phyloP scores from a whole-genome alignment of 2,888 invertebrate species.

The Eustalomyia histrio region DNA sequence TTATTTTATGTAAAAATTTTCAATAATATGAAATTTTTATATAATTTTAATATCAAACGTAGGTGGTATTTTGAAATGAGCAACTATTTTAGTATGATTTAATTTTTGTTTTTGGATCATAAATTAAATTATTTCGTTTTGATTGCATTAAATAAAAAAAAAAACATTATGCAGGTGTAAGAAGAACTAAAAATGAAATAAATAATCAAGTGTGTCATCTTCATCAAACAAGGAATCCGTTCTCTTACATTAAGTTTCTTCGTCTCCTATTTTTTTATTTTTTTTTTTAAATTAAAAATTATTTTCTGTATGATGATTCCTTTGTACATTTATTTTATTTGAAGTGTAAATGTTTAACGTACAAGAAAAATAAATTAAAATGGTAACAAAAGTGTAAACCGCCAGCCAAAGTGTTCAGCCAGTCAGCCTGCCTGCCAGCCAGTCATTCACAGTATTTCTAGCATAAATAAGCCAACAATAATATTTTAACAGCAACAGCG shows the following conservation, averaged over 20 bases:
- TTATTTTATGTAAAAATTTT: conserved; percentile 15
- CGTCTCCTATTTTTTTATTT: not conserved
- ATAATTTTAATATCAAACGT: not conserved
- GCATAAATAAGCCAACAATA: conserved; percentile 54
- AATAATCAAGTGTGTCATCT: not conserved
- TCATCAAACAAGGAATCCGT: not conserved
- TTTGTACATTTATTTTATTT: conserved; percentile 28
- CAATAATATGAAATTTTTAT: conserved; percentile 3
- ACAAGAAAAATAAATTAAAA: conserved; percentile 64
- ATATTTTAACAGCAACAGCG: not conserved
- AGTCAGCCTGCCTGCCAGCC: conserved; percentile 40
- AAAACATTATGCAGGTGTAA: conserved; percentile 43
- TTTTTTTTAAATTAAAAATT: not conserved
- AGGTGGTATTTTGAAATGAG: conserved; percentile 18
- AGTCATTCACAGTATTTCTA: conserved; percentile 25
- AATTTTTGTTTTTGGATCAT: not conserved
- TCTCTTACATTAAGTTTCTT: conserved; percentile 12
- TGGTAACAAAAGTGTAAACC: conserved; percentile 63
- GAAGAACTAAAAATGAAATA: no score
- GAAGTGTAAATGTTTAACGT: conserved; percentile 54
- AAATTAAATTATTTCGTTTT: not conserved
- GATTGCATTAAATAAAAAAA: not conserved
- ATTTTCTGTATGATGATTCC: not conserved
- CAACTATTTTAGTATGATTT: not conserved
- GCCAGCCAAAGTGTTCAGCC: conserved; percentile 37